phyloP scores from a whole-genome alignment of 2,113 vertebrate genomes.

The Upupa epops region DNA sequence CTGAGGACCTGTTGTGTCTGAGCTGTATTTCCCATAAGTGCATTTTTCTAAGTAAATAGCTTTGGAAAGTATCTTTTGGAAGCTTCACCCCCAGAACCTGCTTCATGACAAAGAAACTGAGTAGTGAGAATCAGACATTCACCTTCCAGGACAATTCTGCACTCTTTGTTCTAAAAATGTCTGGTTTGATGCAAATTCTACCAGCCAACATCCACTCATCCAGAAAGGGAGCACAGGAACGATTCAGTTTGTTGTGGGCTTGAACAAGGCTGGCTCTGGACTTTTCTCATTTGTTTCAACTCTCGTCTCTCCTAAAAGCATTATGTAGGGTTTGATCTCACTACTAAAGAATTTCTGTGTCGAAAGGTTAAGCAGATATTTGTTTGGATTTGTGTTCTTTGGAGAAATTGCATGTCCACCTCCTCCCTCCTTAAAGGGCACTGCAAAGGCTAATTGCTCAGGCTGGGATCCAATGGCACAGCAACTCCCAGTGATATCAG shows the following conservation, averaged over 20 bases:
- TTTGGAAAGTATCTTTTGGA: not conserved
- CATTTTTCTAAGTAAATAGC: not conserved
- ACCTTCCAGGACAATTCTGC: not conserved
- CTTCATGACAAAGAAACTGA: not conserved
- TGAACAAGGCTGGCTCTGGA: not conserved
- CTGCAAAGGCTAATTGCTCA: not conserved
- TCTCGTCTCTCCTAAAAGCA: not conserved
- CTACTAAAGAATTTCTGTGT: slow-evolving; percentile 4
- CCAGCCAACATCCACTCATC: not conserved
- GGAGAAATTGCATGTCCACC: slow-evolving; percentile 1
- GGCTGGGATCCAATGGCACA: not conserved
- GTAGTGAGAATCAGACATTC: not conserved
- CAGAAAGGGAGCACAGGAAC: not conserved
- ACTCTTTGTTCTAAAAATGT: slow-evolving; percentile 11
- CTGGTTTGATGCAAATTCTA: slow-evolving; percentile 36
- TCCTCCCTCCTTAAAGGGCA: slow-evolving; percentile 1
- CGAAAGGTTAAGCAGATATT: slow-evolving; percentile 44
- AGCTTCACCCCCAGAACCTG: not conserved
- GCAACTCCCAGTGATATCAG: not conserved
- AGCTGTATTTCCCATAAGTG: not conserved
- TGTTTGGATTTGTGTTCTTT: slow-evolving; percentile 43
- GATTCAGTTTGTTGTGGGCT: not conserved
- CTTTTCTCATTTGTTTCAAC: not conserved
- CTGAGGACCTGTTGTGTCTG: not conserved
- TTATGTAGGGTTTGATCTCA: not conserved